These are phyloP conservation scores for Anolis sagrei DNA, from an alignment of 2,113 vertebrate species.

Conservation along the genomic window DNA sequence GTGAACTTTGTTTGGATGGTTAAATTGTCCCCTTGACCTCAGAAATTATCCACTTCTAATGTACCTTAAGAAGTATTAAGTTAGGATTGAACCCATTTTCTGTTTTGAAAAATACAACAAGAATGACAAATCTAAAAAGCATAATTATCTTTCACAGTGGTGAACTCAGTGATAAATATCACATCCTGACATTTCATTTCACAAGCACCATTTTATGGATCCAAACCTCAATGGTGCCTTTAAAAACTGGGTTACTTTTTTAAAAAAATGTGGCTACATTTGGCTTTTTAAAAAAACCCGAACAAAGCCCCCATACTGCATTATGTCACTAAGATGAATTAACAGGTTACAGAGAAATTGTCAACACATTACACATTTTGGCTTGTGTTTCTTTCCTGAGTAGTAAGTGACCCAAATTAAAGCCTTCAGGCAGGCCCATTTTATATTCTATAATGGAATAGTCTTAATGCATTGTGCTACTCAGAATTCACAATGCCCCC, in stretches of 20 bases:
- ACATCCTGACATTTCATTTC: no score
- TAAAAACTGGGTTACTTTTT: not conserved
- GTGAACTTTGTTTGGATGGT: no score
- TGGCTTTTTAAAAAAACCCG: not conserved
- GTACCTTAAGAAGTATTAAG: no score
- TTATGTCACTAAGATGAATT: conserved; percentile 21
- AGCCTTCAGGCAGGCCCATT: conserved; percentile 30
- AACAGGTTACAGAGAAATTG: conserved; percentile 30
- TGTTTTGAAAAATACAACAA: no score
- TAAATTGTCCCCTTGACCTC: no score
- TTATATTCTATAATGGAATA: not conserved
- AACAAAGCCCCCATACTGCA: not conserved
- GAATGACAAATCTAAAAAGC: no score
- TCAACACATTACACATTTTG: not conserved
- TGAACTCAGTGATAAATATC: no score
- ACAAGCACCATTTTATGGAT: not conserved
- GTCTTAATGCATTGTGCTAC: not conserved
- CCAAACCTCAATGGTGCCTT: not conserved
- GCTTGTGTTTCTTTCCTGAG: conserved; percentile 30
- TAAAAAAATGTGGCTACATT: not conserved
- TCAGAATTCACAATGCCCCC: not conserved
- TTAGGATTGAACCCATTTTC: no score
- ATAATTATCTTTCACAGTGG: no score
- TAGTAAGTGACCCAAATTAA: conserved; percentile 5
- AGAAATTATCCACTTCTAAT: no score